These are phyloP conservation scores for Cnemophilus loriae DNA, from an alignment of 2,113 vertebrate genomes.

Conservation along the genomic window DNA sequence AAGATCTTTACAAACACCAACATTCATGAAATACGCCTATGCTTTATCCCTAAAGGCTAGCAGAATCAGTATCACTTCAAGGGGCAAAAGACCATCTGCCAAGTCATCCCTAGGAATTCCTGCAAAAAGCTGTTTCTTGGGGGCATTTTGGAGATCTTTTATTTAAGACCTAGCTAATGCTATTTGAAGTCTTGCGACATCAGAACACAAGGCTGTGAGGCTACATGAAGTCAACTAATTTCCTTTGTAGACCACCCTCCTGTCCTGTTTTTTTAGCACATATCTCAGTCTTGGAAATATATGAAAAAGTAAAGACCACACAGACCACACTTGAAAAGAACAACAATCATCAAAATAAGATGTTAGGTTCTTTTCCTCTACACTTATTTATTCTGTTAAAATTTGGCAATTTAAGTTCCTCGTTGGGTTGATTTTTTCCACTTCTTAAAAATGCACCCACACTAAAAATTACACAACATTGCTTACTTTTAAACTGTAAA, in stretches of 20 bases:
- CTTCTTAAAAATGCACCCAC: slow-evolving; percentile 3
- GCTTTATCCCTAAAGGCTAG: neutral
- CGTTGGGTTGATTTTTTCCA: neutral
- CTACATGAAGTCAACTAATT: neutral
- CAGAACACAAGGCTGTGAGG: neutral
- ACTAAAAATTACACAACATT: slow-evolving; percentile 21
- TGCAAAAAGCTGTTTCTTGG: neutral
- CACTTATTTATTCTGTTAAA: neutral
- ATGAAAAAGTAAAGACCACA: neutral
- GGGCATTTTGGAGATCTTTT: neutral
- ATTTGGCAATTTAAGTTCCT: slow-evolving; percentile 33
- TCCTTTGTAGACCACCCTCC: neutral
- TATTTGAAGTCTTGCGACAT: neutral
- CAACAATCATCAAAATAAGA: neutral
- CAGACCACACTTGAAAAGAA: neutral
- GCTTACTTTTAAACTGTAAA: slow-evolving; percentile 57
- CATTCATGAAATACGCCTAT: neutral
- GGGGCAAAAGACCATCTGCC: neutral
- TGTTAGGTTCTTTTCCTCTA: neutral
- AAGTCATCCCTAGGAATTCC: neutral
- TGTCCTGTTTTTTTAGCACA: neutral
- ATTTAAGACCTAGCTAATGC: neutral
- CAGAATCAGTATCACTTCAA: neutral
- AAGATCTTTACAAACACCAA: slow-evolving; percentile 36
- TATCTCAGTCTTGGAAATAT: neutral